Conservation (phyloP, 2,113 vertebrate species). For the Indicator maculatus region DNA sequence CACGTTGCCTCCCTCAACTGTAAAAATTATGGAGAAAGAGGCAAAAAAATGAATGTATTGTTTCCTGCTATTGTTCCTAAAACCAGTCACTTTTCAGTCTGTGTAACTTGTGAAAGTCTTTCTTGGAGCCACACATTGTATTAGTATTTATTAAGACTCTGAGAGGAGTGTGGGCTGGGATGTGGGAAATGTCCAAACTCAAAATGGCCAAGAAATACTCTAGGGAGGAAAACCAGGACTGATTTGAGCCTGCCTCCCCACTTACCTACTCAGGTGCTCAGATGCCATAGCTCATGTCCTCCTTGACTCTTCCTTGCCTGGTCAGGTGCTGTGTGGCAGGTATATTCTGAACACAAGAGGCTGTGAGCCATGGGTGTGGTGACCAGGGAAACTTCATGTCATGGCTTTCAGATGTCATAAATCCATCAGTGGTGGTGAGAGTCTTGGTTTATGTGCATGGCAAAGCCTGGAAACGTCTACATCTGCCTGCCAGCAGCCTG, state of each 20-base stretch:
- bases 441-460: not conserved
- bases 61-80: not conserved
- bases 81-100: not conserved
- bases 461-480: fast-evolving
- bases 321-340: not conserved
- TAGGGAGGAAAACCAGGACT: not conserved
- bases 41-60: not conserved
- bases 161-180: not conserved
- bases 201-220: not conserved
- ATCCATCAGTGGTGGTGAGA: not conserved
- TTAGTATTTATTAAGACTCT: conserved; percentile 16
- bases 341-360: not conserved
- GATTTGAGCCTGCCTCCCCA: not conserved
- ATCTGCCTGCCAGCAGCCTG: not conserved
- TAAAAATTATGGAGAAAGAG: not conserved
- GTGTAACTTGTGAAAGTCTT: not conserved
- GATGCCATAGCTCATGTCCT: not conserved
- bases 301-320: not conserved
- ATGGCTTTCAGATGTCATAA: not conserved
- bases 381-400: not conserved
- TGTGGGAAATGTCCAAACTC: conserved; percentile 26
- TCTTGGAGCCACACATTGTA: not conserved
- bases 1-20: not conserved
- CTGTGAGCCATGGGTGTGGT: not conserved
- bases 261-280: not conserved